Base-by-base conservation (phyloP, 2,888 invertebrate species). In the Periphyllus acericola region DNA sequence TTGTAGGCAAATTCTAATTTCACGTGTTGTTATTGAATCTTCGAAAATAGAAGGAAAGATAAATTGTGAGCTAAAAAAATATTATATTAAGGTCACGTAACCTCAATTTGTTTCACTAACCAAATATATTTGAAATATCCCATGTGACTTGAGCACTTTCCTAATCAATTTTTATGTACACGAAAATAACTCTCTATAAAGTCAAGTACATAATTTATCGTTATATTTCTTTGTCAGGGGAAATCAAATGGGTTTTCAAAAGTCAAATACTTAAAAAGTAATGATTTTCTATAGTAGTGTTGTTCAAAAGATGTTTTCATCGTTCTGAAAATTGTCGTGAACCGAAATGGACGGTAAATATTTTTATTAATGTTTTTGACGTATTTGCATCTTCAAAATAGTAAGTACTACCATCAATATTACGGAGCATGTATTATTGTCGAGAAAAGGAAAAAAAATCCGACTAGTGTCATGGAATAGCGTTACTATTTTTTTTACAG, bases 181-280 rank as follows among this genome's bases (percentile, higher is more conserved):
- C 29, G 9, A 75, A 60, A 75, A 66, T 32, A 74, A 83, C 36
- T 55, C 46, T 46, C 72, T 55, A 52, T n/a, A 36, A 74, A 83
- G 60, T 60, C 36, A 74, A 83, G 74, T 83, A 40, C 29, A 66
- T 75, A 75, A 75, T 60, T 75, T 40, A 74, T 66, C 34, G 60
- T 60, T 29, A 14, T 14, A 8, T 60, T 75, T 74, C 29, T 75
- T 55, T 71, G 14, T 66, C 75, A 8, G 25, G 75, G 75, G 83
- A 83, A 83, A 75, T 74, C 60, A 83, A 75, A 83, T 32, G 60
- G 21, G 11, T 60, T 83, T 75, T n/a, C 29, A 83, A 83, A 74
- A 34, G 21, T 17, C 25, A 3, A 25, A 60, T 29, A 83, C 60
- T 75, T 60, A 14, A 66, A 32, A 34, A 74, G n/a, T 74, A 83